phyloP scores from a whole-genome alignment of 1,140 invertebrate genomes.

The Centruroides sculpturatus region DNA sequence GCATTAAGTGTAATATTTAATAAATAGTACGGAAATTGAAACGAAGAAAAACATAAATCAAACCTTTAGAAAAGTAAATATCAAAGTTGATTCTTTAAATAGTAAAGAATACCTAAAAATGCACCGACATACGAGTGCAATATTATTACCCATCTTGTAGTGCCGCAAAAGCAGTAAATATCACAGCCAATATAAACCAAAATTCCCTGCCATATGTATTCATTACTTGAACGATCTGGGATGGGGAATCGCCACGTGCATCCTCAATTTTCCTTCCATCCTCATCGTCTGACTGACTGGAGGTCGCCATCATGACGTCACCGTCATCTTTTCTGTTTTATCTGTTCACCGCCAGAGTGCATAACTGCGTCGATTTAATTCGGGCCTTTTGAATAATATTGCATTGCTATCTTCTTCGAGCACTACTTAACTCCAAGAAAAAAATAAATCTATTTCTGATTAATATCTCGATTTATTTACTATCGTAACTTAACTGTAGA shows the following conservation, averaged over 20 bases:
- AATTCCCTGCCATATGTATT: constrained; percentile 14
- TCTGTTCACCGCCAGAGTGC: too few species aligned
- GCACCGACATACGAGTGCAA: background rate
- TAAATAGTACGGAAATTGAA: too few species aligned
- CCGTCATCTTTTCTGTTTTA: background rate
- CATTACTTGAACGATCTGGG: constrained; percentile 10
- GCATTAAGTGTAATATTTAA: too few species aligned
- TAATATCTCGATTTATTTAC: too few species aligned
- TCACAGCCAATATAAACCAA: constrained; percentile 10
- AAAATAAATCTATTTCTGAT: too few species aligned
- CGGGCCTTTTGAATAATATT: too few species aligned
- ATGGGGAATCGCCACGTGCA: constrained; percentile 9
- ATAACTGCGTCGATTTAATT: too few species aligned
- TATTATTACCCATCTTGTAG: constrained; percentile 34
- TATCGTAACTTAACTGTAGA: too few species aligned
- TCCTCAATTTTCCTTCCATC: constrained; percentile 11
- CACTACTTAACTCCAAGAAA: too few species aligned
- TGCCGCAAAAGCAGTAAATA: constrained; percentile 30
- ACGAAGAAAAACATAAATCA: too few species aligned
- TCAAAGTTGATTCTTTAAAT: too few species aligned
- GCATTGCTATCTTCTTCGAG: too few species aligned
- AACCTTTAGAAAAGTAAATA: background rate
- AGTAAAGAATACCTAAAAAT: background rate
- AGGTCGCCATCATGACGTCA: constrained; percentile 16
- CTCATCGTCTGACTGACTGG: constrained; percentile 7